These are phyloP conservation scores for Augochlora pura DNA, from an alignment of 1,140 invertebrate genomes.

Conservation along the genomic window DNA sequence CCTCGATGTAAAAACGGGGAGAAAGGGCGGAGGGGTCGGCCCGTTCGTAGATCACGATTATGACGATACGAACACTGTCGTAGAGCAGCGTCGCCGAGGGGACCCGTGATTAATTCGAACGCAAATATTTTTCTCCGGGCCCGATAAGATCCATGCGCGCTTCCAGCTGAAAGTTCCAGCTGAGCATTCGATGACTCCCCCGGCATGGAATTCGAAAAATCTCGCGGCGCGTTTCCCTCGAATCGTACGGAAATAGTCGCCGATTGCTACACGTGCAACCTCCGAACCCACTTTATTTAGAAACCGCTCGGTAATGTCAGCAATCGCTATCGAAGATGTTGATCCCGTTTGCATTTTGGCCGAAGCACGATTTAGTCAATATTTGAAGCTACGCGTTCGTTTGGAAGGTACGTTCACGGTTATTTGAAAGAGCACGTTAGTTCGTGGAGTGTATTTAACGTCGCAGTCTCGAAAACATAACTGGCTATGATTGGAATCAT, in stretches of 20 bases:
- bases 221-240: constrained; percentile 43
- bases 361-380: too few relatives aligned
- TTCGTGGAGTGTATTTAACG: too few relatives aligned
- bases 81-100: constrained; percentile 10
- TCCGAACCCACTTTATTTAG: too few relatives aligned
- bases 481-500: too few relatives aligned
- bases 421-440: too few relatives aligned
- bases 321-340: too few relatives aligned
- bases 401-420: too few relatives aligned
- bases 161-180: constrained; percentile 20
- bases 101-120: constrained; percentile 31
- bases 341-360: too few relatives aligned
- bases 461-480: too few relatives aligned
- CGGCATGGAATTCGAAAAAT: constrained; percentile 57
- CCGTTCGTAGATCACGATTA: constrained; percentile 36
- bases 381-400: too few relatives aligned
- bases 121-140: constrained; percentile 36
- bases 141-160: constrained; percentile 35
- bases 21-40: too few relatives aligned
- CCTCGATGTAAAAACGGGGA: background rate
- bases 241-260: constrained; percentile 50
- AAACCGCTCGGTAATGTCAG: too few relatives aligned
- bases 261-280: constrained; percentile 52
- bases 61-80: background rate
- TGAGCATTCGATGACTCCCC: constrained; percentile 49